Conservation (phyloP, 2,797 vertebrate genomes). For the Alosa sapidissima region DNA sequence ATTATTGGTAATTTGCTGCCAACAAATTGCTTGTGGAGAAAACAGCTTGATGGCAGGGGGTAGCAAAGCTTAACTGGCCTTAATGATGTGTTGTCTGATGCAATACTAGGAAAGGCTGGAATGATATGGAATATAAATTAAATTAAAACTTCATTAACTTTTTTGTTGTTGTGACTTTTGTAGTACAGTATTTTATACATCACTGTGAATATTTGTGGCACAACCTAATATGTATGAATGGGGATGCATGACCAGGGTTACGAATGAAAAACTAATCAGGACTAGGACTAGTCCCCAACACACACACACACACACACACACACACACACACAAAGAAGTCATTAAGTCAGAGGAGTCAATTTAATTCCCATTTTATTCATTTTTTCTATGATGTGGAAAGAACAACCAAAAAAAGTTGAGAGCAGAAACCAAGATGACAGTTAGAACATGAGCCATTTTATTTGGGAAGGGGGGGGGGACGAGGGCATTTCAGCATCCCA, state of each 20-base stretch:
- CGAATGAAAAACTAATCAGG: background rate
- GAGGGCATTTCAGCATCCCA: constrained; percentile 12
- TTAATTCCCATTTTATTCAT: constrained; percentile 79
- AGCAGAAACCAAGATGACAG: constrained; percentile 78
- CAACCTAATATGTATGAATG: background rate
- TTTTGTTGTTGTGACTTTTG: too few species aligned
- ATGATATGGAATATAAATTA: too few species aligned
- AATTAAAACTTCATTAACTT: too few species aligned
- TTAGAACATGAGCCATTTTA: constrained; percentile 69
- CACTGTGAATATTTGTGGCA: background rate
- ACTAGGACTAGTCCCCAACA: background rate
- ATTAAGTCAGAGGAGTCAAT: constrained; percentile 66
- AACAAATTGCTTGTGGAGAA: too few species aligned
- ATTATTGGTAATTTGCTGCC: too few species aligned
- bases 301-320: background rate
- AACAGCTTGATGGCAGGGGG: too few species aligned
- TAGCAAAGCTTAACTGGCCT: too few species aligned
- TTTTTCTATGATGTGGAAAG: constrained; percentile 82
- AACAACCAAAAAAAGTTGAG: constrained; percentile 73
- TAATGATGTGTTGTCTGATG: too few species aligned
- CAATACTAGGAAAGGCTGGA: too few species aligned
- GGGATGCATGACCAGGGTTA: background rate
- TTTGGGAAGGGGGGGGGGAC: background rate
- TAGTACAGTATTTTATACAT: background rate
- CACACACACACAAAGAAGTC: constrained; percentile 59